Evolutionary conservation across 2,113 vertebrate genomes (phyloP), one percentile per base, ranked within the genome.

Genomic region (Emydura subglobosa): DNA sequence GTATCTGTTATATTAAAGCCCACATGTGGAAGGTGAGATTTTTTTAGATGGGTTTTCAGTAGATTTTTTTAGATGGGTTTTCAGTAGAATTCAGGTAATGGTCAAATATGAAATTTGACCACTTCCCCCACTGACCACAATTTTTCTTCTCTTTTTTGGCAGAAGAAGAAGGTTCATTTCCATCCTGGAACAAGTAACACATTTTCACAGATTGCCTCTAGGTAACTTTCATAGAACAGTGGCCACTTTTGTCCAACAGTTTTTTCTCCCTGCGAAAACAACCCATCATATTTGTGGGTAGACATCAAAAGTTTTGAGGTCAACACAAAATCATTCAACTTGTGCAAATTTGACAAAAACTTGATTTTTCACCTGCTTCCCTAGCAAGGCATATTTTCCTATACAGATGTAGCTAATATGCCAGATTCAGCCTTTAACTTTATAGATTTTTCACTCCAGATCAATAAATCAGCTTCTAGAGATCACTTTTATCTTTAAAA

Each of bases 401-500:
- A 39, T 34, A 72, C 47, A 47, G 83, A 29, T 94, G 21, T 19
- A 92, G 44, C 84, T 82, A 83, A 85, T 31, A 54, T 10, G 22
- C 31, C 85, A 89, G 49, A 90, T 61, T 72, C 82, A 76, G 50
- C 9, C 11, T 88, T 42, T 84, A 94, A 96, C 89, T 92, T 83
- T 39, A 85, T 49, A 68, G 54, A 83, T 90, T 72, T 91, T 90
- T 74, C 79, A 81, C 59, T 76, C 24, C 31, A 57, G 81, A 90
- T 68, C 83, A 24, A 92, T 14, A 79, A 1, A 6, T 88, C 31
- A 12, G 11, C 89, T 95, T 87, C 55, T 72, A 80, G 85, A 91
- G 90, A 94, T 82, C 86, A 94, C 85, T 94, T 91, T 85, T 50
- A 79, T 22, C 55, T 80, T 34, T 78, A 89, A 94, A 95, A 94